These are phyloP conservation scores for Heteronetta atricapilla DNA, from an alignment of 2,113 vertebrate genomes.

Conservation along the genomic window DNA sequence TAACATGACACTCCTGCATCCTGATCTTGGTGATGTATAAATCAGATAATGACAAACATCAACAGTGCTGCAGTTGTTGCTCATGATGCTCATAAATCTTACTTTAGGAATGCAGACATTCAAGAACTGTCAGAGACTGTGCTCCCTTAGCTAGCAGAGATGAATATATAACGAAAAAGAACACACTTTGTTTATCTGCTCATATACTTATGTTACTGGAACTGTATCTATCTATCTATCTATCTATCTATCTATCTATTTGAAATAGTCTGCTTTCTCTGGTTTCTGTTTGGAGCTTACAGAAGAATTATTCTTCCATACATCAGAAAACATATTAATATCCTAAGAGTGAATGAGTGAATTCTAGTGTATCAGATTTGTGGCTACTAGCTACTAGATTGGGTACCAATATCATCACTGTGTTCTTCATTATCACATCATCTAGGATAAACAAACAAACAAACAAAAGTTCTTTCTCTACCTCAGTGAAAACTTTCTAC, in stretches of 20 bases:
- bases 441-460: neutral
- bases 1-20: slow-evolving; percentile 49
- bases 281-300: neutral
- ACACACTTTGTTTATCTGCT: slow-evolving; percentile 31
- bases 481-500: neutral
- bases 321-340: neutral
- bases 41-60: slow-evolving; percentile 55
- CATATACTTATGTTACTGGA: neutral
- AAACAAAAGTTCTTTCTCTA: neutral
- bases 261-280: neutral
- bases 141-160: neutral
- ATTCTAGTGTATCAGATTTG: neutral
- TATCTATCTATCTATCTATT: too few species aligned
- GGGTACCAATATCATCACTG: neutral
- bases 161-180: neutral
- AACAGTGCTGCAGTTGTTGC: slow-evolving; percentile 21
- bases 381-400: neutral
- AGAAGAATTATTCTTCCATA: neutral
- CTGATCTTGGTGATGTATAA: slow-evolving; percentile 33
- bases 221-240: too few species aligned
- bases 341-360: neutral
- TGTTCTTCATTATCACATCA: neutral
- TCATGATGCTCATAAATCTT: slow-evolving; percentile 38
- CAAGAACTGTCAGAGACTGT: slow-evolving; percentile 3
- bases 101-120: slow-evolving; percentile 22